Evolutionary conservation across 2,797 vertebrate genomes (phyloP).

Genomic region (Semotilus atromaculatus): DNA sequence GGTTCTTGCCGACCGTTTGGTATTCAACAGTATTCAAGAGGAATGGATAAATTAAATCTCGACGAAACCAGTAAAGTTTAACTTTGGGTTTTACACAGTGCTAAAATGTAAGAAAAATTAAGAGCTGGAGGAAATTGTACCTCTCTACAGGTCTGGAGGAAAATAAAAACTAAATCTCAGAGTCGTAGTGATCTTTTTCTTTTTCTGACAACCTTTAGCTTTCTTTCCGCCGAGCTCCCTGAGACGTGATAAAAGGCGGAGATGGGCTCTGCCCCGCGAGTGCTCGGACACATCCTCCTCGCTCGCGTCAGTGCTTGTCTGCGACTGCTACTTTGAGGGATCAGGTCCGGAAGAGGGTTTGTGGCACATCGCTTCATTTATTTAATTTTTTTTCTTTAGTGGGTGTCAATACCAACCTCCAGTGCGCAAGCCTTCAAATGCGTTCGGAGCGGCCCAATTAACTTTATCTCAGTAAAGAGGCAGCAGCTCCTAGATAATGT

Average conservation of each 20-base stretch:
- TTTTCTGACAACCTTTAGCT: neutral
- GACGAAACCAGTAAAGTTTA: conserved; percentile 77
- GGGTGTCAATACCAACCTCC: conserved; percentile 36
- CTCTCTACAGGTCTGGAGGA: conserved; percentile 88
- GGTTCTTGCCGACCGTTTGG: conserved; percentile 86
- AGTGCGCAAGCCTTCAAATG: conserved; percentile 51
- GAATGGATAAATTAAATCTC: conserved; percentile 75
- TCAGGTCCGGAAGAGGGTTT: conserved; percentile 18
- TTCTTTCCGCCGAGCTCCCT: neutral
- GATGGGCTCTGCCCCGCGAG: neutral
- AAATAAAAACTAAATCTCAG: conserved; percentile 86
- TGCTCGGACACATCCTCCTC: conserved; percentile 17
- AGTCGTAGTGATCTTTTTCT: conserved; percentile 41
- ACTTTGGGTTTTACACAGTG: conserved; percentile 87
- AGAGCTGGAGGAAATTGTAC: conserved; percentile 87
- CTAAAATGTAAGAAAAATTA: conserved; percentile 75
- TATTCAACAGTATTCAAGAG: conserved; percentile 77
- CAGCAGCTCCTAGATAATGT: conserved; percentile 60
- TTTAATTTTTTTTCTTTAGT: neutral
- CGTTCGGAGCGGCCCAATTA: conserved; percentile 56
- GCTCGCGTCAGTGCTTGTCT: conserved; percentile 10
- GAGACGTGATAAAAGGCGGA: neutral
- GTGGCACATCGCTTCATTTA: conserved; percentile 1
- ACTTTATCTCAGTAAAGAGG: conserved; percentile 61
- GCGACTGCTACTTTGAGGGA: neutral